phyloP scores from a whole-genome alignment of 1,140 invertebrate genomes.

The Kradibia gibbosae region DNA sequence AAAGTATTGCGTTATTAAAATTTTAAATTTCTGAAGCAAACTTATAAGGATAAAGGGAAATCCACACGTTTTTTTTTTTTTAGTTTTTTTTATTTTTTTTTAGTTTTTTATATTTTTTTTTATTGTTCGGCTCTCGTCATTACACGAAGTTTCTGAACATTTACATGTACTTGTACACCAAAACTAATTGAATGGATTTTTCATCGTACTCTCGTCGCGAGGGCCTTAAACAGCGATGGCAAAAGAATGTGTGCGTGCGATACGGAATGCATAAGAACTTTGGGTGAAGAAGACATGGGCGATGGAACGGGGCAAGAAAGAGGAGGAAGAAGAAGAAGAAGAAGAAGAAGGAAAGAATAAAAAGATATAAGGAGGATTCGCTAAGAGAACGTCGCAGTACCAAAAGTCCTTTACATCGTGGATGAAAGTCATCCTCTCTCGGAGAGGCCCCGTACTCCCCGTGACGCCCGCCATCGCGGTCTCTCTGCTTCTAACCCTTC shows the following conservation, averaged over 20 bases:
- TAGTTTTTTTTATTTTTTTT: too few relatives aligned
- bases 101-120: too few relatives aligned
- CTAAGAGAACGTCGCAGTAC: conserved; percentile 23
- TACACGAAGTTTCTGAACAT: not conserved
- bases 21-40: too few relatives aligned
- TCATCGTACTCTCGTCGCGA: not conserved
- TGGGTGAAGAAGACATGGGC: not conserved
- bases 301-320: not conserved
- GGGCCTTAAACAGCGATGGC: not conserved
- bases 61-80: too few relatives aligned
- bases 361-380: conserved; percentile 48
- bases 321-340: conserved; percentile 24
- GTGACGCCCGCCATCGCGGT: too few relatives aligned
- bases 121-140: too few relatives aligned
- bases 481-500: not conserved
- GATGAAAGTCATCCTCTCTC: conserved; percentile 37
- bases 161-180: not conserved
- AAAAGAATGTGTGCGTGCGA: not conserved
- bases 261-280: conserved; percentile 7
- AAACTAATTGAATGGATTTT: not conserved
- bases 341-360: conserved; percentile 24
- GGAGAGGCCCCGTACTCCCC: too few relatives aligned
- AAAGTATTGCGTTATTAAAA: not conserved
- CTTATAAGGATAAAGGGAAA: too few relatives aligned
- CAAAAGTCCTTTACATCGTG: conserved; percentile 34